Evolutionary conservation across 2,113 vertebrate species (phyloP), one percentile per base, ranked within the genome.

Genomic region (Egretta garzetta): DNA sequence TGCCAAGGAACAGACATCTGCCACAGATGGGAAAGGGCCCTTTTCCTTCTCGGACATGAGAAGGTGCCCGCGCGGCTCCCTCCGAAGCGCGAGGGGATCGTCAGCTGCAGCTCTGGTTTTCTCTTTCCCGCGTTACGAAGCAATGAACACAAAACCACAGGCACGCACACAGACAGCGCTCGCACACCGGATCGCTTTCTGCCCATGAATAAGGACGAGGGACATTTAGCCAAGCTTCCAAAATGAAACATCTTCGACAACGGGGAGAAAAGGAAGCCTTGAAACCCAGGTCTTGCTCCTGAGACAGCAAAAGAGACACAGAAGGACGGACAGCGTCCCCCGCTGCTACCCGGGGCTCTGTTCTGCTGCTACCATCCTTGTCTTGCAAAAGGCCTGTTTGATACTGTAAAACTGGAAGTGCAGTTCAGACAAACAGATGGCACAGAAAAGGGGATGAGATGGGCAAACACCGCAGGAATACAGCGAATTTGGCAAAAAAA

Each of bases 401-500:
- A 14, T 49, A 97, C 98, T 98, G 97, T 97, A 98, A 97, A 98
- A 98, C 97, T 98, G 97, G 92, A 95, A 97, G 97, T 43, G 66
- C 86, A 10, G 64, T 21, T 95, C 53, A 76, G 93, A 98, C 94
- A 88, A 39, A 98, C 92, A 80, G 92, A 98, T 96, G 97, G 96
- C 94, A 96, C 90, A 93, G 92, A 73, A 19, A 37, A 68, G 82
- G 89, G 76, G 76, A 88, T 90, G 96, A 35, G 84, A 97, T 93
- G 95, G 82, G 88, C 76, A 91, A 52, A 95, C 45, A 39, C 68
- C 0, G 72, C 77, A 74, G 91, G 93, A 37, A 82, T 2, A 87
- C 92, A 47, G 84, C 83, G 47, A 95, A 27, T 28, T 79, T 9
- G 17, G 88, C 28, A 56, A 53, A 53, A 41, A 41, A 41, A 41